These are phyloP conservation scores for Connochaetes taurinus DNA, from an alignment of 2,113 vertebrate genomes.

Conservation along the genomic window DNA sequence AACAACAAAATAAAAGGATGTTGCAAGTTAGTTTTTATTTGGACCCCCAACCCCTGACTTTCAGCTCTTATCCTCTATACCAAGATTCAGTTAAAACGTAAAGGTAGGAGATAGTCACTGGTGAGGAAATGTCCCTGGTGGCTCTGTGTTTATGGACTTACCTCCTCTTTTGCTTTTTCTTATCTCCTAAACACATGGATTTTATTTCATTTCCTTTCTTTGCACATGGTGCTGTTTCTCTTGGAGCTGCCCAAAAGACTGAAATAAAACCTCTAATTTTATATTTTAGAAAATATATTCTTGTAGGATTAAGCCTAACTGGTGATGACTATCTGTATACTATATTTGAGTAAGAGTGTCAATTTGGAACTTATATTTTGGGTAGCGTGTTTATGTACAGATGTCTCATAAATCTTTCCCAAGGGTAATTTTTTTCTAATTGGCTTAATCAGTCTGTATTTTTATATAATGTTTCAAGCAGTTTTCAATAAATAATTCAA, in stretches of 20 bases:
- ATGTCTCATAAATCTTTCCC: slow-evolving; percentile 73
- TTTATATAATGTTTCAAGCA: slow-evolving; percentile 60
- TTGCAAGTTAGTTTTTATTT: not conserved
- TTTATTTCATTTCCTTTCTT: not conserved
- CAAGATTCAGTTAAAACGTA: not conserved
- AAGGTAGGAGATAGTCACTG: not conserved
- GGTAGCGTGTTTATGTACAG: slow-evolving; percentile 61
- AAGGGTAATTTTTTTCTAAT: slow-evolving; percentile 71
- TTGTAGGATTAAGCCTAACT: slow-evolving; percentile 50
- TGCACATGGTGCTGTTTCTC: not conserved
- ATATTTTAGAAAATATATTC: slow-evolving; percentile 57
- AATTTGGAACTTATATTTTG: slow-evolving; percentile 61
- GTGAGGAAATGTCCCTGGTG: not conserved
- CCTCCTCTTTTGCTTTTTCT: not conserved
- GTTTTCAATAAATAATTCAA: slow-evolving; percentile 72
- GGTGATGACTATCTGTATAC: slow-evolving; percentile 43
- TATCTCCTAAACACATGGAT: not conserved
- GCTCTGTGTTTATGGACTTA: not conserved
- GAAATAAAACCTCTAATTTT: slow-evolving; percentile 33
- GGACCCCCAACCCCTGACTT: not conserved
- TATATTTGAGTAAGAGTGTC: slow-evolving; percentile 47
- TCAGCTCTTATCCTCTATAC: not conserved
- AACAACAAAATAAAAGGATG: not conserved
- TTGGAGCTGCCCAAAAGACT: not conserved
- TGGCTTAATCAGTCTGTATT: slow-evolving; percentile 64